phyloP scores from a whole-genome alignment of 2,113 vertebrate genomes.

The Galemys pyrenaicus region DNA sequence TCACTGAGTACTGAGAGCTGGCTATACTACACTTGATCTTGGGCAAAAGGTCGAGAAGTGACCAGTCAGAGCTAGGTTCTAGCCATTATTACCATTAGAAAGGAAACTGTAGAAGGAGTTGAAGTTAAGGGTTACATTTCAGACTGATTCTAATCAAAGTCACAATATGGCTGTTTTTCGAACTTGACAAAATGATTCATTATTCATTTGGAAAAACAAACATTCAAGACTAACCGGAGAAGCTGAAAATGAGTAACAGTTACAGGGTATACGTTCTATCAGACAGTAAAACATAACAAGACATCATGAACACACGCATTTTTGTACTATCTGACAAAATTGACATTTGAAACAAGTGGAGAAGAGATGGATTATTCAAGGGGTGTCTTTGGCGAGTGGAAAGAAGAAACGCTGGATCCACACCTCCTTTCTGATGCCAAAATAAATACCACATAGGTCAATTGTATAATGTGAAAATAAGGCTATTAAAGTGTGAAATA shows the following conservation, averaged over 20 bases:
- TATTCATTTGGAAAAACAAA: conserved; percentile 31
- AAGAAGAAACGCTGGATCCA: background rate
- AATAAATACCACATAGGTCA: background rate
- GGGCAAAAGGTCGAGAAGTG: no score
- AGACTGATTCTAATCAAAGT: background rate
- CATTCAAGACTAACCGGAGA: background rate
- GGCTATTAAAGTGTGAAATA: background rate
- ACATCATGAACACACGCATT: background rate
- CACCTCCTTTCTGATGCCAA: background rate
- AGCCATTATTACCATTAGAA: background rate
- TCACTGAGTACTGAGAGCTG: background rate
- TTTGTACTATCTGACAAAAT: background rate
- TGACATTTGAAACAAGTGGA: background rate
- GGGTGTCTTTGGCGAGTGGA: background rate
- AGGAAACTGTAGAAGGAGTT: background rate
- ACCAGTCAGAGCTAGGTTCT: background rate
- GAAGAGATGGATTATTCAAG: background rate
- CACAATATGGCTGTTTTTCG: background rate
- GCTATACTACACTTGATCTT: background rate
- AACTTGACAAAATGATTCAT: background rate
- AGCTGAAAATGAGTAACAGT: background rate
- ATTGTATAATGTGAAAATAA: conserved; percentile 6
- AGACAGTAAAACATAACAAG: background rate
- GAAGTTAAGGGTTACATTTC: background rate
- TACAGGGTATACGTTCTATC: background rate